Conservation (phyloP, 2,797 vertebrate species). For the Aythya fuligula region DNA sequence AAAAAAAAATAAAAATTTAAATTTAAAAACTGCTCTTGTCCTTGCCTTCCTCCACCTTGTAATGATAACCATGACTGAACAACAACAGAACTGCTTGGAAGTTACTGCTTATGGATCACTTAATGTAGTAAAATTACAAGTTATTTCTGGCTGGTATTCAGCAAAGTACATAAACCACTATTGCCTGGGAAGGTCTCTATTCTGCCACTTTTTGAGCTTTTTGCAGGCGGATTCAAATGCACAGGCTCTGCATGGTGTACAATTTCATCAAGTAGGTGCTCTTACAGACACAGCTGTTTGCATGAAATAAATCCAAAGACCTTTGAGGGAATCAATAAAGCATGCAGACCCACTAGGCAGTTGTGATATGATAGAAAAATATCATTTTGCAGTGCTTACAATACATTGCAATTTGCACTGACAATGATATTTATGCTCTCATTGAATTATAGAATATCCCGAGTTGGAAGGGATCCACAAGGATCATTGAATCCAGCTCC, state of each 20-base stretch:
- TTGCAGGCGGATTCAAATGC: accelerated
- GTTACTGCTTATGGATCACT: background rate
- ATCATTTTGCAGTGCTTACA: background rate
- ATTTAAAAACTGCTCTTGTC: background rate
- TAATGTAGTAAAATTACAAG: background rate
- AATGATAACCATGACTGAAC: background rate
- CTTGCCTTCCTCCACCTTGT: accelerated
- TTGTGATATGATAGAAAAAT: no score
- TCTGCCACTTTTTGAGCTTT: background rate
- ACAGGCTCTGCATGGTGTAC: accelerated
- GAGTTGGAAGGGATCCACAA: no score
- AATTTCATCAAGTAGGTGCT: background rate
- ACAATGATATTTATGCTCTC: background rate
- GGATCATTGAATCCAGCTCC: no score
- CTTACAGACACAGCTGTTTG: accelerated
- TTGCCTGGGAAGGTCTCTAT: background rate
- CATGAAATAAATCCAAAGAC: background rate
- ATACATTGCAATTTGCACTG: no score
- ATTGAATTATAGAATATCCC: no score
- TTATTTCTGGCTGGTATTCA: background rate
- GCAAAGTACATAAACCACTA: background rate
- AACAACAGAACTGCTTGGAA: background rate
- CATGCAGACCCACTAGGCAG: accelerated
- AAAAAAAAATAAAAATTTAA: background rate
- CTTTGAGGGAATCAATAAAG: background rate